These are phyloP conservation scores for Xenops minutus DNA, from an alignment of 2,797 vertebrate species.

Conservation along the genomic window DNA sequence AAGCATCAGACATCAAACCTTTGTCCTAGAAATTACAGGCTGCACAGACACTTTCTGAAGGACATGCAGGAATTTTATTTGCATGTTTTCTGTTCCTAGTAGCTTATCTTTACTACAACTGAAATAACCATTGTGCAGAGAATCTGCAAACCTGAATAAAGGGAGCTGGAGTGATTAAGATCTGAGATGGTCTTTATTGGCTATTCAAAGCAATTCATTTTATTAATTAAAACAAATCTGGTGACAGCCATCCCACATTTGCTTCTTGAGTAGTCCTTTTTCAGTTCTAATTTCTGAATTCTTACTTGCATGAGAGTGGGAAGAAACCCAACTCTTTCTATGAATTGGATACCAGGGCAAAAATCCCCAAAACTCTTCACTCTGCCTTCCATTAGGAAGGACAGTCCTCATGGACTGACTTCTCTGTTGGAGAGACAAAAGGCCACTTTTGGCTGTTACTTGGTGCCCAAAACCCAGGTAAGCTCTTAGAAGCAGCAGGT, in stretches of 20 bases:
- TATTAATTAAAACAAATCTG: neutral
- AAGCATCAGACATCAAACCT: conserved; percentile 39
- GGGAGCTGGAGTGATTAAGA: neutral
- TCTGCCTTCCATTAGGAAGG: neutral
- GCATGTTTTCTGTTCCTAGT: neutral
- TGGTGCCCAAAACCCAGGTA: neutral
- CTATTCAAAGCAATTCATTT: neutral
- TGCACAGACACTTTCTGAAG: conserved; percentile 3
- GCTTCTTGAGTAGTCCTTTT: neutral
- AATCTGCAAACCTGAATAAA: neutral
- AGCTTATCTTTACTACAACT: neutral
- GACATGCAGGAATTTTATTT: conserved; percentile 37
- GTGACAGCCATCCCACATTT: neutral
- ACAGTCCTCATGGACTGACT: neutral
- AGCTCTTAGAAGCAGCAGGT: neutral
- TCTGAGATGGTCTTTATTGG: neutral
- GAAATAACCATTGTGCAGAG: neutral
- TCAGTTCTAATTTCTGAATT: neutral
- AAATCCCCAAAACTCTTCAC: neutral
- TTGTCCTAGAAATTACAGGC: conserved; percentile 45
- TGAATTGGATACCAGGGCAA: neutral
- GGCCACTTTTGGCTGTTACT: neutral
- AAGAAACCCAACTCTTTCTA: neutral
- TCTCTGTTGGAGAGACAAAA: neutral
- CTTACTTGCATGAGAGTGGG: neutral